Evolutionary conservation across 1,140 invertebrate genomes (phyloP), one percentile per base, ranked within the genome.

Genomic region (Drosophila saltans): DNA sequence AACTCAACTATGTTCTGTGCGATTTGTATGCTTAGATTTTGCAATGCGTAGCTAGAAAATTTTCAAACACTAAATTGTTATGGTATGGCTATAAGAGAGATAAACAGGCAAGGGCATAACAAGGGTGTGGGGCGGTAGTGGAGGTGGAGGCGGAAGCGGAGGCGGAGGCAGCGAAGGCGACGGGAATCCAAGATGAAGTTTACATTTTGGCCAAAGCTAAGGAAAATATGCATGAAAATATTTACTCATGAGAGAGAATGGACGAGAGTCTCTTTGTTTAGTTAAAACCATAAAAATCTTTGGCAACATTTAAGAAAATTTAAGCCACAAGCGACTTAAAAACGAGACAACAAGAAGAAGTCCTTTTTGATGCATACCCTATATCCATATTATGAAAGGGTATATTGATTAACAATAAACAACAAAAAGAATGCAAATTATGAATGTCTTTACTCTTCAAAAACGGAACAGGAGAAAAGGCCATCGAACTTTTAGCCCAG

Each of bases 281-380:
- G 83, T 83, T 89, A 89, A 88, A 83, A 52, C 84, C 83, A 82
- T 89, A 88, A 86, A 89, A 89, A 89, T 52, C 45, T 52, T 21
- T 55, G 7, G 74, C 61, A 84, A 70, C 84, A 88, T 88, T 88
- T 88, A 88, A 84, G 84, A 88, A 88, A 88, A 81, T 88, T 88
- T 88, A 88, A 88, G 84, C 84, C 84, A 69, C 74, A 84, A 70
- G 80, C 84, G 84, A 89, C 84, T 88, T 84, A 80, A 89, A 80
- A 89, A 81, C 66, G 77, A 88, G 80, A 79, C 78, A 66, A 83
- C 7, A 33, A 69, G 36, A 71, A 43, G 57, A 21, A 24, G 72
- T 76, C 72, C 70, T 66, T 75, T 78, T 74, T 72, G 28, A 36
- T 69, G 33, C 48, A 26, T 52, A 52, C 45, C 45, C 67, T 75